These are phyloP conservation scores for Pangasius djambal DNA, from an alignment of 2,797 vertebrate species.

Conservation along the genomic window DNA sequence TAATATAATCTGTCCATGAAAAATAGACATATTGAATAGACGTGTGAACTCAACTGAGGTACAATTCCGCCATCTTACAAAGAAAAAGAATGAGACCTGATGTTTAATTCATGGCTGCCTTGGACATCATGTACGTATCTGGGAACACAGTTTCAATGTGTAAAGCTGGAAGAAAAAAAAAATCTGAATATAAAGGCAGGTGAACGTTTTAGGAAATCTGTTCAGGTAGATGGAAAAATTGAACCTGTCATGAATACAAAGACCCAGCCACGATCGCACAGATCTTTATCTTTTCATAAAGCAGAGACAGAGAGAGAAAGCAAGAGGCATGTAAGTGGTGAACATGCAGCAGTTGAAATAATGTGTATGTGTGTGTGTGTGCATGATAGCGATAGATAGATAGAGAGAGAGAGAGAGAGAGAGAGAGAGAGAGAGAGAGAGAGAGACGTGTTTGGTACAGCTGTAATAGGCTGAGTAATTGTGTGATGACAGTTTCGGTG, in stretches of 20 bases:
- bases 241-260: constrained; percentile 46
- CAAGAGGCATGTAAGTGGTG: constrained; percentile 48
- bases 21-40: constrained; percentile 30
- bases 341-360: constrained; percentile 52
- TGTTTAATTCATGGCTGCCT: constrained; percentile 45
- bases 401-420: constrained; percentile 1
- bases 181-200: constrained; percentile 41
- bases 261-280: constrained; percentile 69
- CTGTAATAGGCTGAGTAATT: constrained; percentile 80
- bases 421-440: constrained; percentile 15
- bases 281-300: constrained; percentile 81
- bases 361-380: constrained; percentile 23
- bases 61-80: constrained; percentile 15
- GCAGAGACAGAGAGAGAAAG: constrained; percentile 44
- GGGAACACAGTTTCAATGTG: constrained; percentile 35
- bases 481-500: constrained; percentile 83
- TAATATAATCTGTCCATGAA: constrained; percentile 18
- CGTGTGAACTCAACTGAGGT: constrained; percentile 19
- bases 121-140: constrained; percentile 42
- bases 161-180: constrained; percentile 31
- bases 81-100: constrained; percentile 38
- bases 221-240: constrained; percentile 54
- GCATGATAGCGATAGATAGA: background rate
- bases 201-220: constrained; percentile 42
- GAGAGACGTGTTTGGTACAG: constrained; percentile 57